Percentiles rank a stretch among this genome's conserved stretches.
phyloP scores from a whole-genome alignment of 2,888 invertebrate species.

The Diaprepes abbreviatus region DNA sequence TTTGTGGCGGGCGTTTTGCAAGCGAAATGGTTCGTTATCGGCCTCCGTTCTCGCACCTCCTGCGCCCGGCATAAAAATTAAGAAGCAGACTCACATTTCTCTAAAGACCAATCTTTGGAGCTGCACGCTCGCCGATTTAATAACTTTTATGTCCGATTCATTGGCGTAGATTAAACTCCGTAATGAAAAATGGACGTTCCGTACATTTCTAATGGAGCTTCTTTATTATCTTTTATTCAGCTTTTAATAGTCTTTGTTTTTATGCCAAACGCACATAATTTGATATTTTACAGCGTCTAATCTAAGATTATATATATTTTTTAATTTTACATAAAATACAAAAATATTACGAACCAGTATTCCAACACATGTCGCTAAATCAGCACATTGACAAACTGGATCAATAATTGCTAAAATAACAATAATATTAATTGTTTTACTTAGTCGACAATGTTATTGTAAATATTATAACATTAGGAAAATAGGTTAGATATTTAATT shows the following conservation, averaged over 20 bases:
- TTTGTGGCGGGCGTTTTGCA: conserved; percentile 49
- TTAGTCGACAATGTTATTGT: no score
- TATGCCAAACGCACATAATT: no score
- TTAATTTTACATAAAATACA: no score
- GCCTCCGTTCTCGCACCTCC: conserved; percentile 53
- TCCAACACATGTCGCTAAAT: no score
- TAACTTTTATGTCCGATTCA: conserved; percentile 60
- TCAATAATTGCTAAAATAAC: no score
- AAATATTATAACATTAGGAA: no score
- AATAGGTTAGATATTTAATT: no score
- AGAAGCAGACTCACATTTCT: conserved; percentile 59
- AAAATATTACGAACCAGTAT: no score
- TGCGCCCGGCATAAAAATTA: conserved; percentile 60
- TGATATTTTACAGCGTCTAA: no score
- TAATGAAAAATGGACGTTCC: conserved; percentile 60
- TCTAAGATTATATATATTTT: no score
- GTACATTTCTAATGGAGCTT: conserved; percentile 57
- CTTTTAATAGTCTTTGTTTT: conserved; percentile 37
- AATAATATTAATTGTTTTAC: no score
- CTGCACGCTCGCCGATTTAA: conserved; percentile 62
- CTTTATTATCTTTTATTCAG: conserved; percentile 44
- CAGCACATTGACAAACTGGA: no score
- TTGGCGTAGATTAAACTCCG: conserved; percentile 62
- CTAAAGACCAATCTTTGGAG: conserved; percentile 63
- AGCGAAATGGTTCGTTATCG: conserved; percentile 50